These are phyloP conservation scores for Chrysopa pallens DNA, from an alignment of 1,140 invertebrate species.

Conservation along the genomic window DNA sequence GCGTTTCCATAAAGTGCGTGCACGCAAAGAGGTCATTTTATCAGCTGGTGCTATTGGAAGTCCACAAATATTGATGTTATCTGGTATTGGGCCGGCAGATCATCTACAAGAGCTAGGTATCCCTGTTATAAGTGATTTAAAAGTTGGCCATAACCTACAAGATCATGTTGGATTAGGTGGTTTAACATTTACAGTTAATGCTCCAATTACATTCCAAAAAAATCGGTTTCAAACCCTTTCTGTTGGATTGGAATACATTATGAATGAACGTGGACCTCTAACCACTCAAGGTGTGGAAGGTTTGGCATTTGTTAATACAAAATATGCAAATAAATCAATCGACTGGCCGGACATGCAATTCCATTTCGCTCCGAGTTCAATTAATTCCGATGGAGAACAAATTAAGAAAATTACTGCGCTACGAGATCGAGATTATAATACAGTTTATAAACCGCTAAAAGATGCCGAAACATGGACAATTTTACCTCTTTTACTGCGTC, in stretches of 20 bases:
- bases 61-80: slow-evolving; percentile 76
- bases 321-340: slow-evolving; percentile 50
- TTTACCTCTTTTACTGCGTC: slow-evolving; percentile 57
- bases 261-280: slow-evolving; percentile 62
- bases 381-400: slow-evolving; percentile 62
- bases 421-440: slow-evolving; percentile 62
- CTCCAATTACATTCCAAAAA: slow-evolving; percentile 60
- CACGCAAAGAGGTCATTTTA: slow-evolving; percentile 57
- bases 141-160: slow-evolving; percentile 68
- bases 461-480: slow-evolving; percentile 70
- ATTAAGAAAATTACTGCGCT: slow-evolving; percentile 53
- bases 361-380: slow-evolving; percentile 64
- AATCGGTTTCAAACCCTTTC: slow-evolving; percentile 55
- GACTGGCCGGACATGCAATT: slow-evolving; percentile 76
- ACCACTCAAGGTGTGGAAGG: slow-evolving; percentile 62
- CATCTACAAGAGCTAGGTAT: slow-evolving; percentile 61
- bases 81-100: slow-evolving; percentile 65
- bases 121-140: slow-evolving; percentile 50
- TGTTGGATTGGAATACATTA: slow-evolving; percentile 62
- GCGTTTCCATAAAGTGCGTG: slow-evolving; percentile 39
- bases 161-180: slow-evolving; percentile 72
- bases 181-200: slow-evolving; percentile 61
- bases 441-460: slow-evolving; percentile 63
- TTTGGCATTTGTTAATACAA: slow-evolving; percentile 65
- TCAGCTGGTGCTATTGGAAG: slow-evolving; percentile 66